Evolutionary conservation across 2,113 vertebrate genomes (phyloP).

Genomic region (Emydura subglobosa): DNA sequence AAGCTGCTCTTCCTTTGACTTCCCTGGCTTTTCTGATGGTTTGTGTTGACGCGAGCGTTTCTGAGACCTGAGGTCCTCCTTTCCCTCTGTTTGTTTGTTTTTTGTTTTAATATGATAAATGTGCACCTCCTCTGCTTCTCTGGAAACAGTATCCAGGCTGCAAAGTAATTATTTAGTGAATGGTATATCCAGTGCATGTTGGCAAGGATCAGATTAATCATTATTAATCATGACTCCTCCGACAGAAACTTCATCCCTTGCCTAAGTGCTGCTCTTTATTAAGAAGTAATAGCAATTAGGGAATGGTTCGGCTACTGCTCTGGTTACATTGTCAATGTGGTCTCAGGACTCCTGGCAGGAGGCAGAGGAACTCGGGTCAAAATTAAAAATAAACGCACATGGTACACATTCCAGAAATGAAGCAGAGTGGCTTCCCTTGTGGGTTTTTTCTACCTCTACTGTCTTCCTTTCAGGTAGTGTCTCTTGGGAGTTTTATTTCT

Average conservation of each 20-base stretch:
- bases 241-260: slow-evolving; percentile 78
- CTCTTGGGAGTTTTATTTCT: background rate
- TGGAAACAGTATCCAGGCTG: slow-evolving; percentile 78
- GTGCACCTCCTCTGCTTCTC: slow-evolving; percentile 31
- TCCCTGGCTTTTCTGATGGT: background rate
- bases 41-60: background rate
- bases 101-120: slow-evolving; percentile 74
- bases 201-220: slow-evolving; percentile 80
- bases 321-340: slow-evolving; percentile 2
- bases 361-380: slow-evolving; percentile 19
- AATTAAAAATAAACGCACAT: slow-evolving; percentile 48
- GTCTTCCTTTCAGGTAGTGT: slow-evolving; percentile 46
- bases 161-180: slow-evolving; percentile 84
- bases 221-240: slow-evolving; percentile 79
- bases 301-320: slow-evolving; percentile 28
- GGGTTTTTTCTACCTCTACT: slow-evolving; percentile 7
- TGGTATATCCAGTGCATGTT: slow-evolving; percentile 72
- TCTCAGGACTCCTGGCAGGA: slow-evolving; percentile 54
- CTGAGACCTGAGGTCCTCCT: background rate
- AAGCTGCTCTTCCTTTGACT: background rate
- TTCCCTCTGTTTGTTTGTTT: slow-evolving; percentile 35
- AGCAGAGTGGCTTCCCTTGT: slow-evolving; percentile 45
- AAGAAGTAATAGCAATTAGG: slow-evolving; percentile 74
- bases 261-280: slow-evolving; percentile 75
- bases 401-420: slow-evolving; percentile 54